Evolutionary conservation across 1,140 invertebrate genomes (phyloP), one percentile per base, ranked within the genome.

Genomic region (Oppia nitens): DNA sequence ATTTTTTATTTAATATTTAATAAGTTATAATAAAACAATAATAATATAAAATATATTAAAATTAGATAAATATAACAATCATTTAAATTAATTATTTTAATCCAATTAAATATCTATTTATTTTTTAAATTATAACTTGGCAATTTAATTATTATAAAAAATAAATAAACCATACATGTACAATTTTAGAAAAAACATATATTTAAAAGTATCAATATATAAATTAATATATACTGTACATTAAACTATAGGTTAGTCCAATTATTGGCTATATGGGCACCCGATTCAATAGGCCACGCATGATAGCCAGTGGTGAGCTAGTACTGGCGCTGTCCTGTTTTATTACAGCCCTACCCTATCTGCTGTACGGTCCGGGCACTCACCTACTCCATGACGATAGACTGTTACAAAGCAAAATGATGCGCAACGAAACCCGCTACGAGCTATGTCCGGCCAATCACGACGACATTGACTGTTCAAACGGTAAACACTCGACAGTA

Each of bases 251-350:
- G 55, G 14, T 60, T 25, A 63, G 45, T 57, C 53, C 54, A 24
- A 67, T 81, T 25, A 68, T 83, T 28, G 79, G 77, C 57, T 82
- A 84, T 66, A 81, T 81, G 67, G 80, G 80, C 28, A 75, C 75
- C 28, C 71, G 75, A 65, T 77, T 79, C 25, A 81, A 84, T 68
- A 72, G 81, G 61, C 82, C 83, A 21, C 70, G 81, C 54, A 81
- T 81, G 79, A 79, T 83, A 48, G 78, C 79, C 14, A 74, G 75
- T 64, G 83, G 83, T 21, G 76, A 83, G 53, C 76, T 81, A 45
- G 78, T 79, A 25, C 81, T 83, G 11, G 80, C 81, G 0, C 52
- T 79, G 0, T 83, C 81, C 9, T 81, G 80, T 60, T 76, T 79
- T 53, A 75, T 83, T 2, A 68, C 81, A 24, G 76, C 77, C 0